Conservation (phyloP, 2,797 vertebrate genomes). For the Hybognathus amarus region DNA sequence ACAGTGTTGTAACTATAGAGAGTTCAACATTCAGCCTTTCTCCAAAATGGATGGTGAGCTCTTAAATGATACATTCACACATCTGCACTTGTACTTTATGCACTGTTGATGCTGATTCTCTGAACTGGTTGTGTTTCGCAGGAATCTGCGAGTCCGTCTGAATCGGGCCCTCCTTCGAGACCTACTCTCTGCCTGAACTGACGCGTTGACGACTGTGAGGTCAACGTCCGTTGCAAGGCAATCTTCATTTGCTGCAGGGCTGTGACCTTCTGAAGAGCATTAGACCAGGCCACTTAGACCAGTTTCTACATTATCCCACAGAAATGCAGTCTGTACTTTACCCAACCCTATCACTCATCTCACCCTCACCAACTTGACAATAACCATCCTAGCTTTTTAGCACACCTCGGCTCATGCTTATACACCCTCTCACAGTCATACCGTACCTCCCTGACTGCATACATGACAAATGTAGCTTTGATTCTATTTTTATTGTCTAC, state of each 20-base stretch:
- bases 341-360: background rate
- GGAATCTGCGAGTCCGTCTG: conserved; percentile 86
- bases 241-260: conserved; percentile 92
- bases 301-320: background rate
- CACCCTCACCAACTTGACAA: conserved; percentile 31
- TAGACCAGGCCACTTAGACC: conserved; percentile 82
- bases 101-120: conserved; percentile 29
- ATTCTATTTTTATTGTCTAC: conserved; percentile 64
- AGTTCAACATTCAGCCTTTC: conserved; percentile 76
- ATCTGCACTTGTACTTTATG: background rate
- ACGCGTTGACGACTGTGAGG: conserved; percentile 98
- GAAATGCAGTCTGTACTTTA: conserved; percentile 8
- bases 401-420: background rate
- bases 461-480: conserved; percentile 69
- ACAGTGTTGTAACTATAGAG: conserved; percentile 79
- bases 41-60: conserved; percentile 83
- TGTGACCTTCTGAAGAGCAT: conserved; percentile 91
- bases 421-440: conserved; percentile 13
- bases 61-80: background rate
- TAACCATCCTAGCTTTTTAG: conserved; percentile 50
- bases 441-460: conserved; percentile 21
- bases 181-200: conserved; percentile 89
- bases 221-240: conserved; percentile 91
- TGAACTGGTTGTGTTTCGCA: conserved; percentile 65
- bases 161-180: conserved; percentile 87